Base-by-base conservation (phyloP, 2,113 vertebrate genomes). In the Callipepla californica region DNA sequence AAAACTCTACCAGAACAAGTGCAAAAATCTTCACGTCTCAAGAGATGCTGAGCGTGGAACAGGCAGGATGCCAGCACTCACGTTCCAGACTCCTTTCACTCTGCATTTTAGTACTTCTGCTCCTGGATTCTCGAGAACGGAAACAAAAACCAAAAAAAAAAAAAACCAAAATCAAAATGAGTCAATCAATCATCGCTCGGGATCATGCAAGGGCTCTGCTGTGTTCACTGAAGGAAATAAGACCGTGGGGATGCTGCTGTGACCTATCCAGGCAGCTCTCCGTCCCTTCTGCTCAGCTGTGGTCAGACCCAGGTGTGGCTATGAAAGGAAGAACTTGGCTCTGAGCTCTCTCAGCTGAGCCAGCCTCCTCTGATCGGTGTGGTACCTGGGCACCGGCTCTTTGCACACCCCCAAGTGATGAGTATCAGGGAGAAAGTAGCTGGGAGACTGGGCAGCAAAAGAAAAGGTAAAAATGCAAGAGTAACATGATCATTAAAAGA, bases 331-430 rank as follows among this genome's bases (percentile, higher is more conserved):
- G 87, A 98, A 98, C 57, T 97, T 98, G 94, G 98, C 97, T 96
- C 98, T 97, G 6, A 98, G 97, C 93, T 98, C 97, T 82, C 95
- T 95, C 55, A 98, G 92, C 6, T 98, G 98, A 81, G 96, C 94
- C 32, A 98, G 50, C 51, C 97, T 97, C 88, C 97, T 96, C 38
- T 97, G 97, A 66, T 98, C 97, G n/a, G 93, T 68, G 70, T 45
- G 95, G 90, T 97, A 97, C 59, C 95, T 97, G 2, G 96, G 90
- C 80, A 97, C 90, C 7, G 97, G 90, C 77, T 98, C 98, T 98
- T 98, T 98, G 98, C 98, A 98, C 98, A 98, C 97, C 98, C 98
- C 98, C 89, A 97, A 98, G 97, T 96, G 97, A 96, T 93, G 97
- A 91, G 97, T 95, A 92, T 82, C 93, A 44, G 97, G 97, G 96